Percentiles rank a stretch among this genome's conserved stretches.
These are phyloP conservation scores for Pseudomyrmex pallidus DNA, from an alignment of 1,140 invertebrate genomes.

Conservation along the genomic window DNA sequence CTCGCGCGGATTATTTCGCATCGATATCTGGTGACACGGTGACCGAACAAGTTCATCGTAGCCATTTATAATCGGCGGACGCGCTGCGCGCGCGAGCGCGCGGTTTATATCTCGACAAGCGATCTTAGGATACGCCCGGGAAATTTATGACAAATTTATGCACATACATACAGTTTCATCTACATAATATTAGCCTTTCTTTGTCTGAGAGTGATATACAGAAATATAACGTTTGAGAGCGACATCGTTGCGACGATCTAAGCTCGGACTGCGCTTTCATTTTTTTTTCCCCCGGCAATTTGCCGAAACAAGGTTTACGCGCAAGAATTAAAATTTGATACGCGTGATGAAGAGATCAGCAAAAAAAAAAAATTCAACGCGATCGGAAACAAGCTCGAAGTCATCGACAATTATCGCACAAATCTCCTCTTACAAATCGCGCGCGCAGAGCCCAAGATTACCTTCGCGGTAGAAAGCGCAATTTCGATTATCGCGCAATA, in stretches of 20 bases:
- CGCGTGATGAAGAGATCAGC: neutral
- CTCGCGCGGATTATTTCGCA: constrained; percentile 6
- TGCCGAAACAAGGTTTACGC: neutral
- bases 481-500: constrained; percentile 22
- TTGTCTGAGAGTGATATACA: neutral
- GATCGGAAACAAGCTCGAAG: no score
- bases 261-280: neutral
- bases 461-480: neutral
- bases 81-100: neutral
- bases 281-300: no score
- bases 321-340: neutral
- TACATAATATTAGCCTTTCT: constrained; percentile 46
- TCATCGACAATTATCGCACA: neutral
- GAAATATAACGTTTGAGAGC: constrained; percentile 5
- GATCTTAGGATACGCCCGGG: constrained; percentile 33
- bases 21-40: neutral
- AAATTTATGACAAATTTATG: constrained; percentile 48
- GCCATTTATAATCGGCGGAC: constrained; percentile 28
- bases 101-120: constrained; percentile 25
- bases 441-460: neutral
- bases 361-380: no score
- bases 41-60: constrained; percentile 21
- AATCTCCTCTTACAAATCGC: neutral
- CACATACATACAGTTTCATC: constrained; percentile 50
- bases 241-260: constrained; percentile 27